These are phyloP conservation scores for Nomada goodeniana DNA, from an alignment of 2,888 invertebrate species.

Conservation along the genomic window DNA sequence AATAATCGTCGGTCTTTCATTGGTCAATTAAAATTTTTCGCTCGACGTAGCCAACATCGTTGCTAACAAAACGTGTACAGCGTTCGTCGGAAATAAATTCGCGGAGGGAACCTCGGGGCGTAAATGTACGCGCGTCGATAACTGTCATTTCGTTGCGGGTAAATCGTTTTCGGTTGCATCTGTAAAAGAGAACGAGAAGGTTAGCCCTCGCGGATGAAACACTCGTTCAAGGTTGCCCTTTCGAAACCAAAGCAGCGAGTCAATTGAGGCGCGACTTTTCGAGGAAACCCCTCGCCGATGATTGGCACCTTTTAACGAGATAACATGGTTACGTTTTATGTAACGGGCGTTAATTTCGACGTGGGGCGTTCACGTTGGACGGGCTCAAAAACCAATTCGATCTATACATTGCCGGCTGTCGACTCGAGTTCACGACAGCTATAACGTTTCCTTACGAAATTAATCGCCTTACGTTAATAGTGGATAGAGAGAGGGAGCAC, in stretches of 20 bases:
- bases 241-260: neutral
- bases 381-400: constrained; percentile 17
- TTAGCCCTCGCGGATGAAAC: neutral
- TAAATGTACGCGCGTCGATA: neutral
- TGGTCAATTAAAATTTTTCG: too few relatives aligned
- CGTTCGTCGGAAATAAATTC: neutral
- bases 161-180: neutral
- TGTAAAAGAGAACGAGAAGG: neutral
- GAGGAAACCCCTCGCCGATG: constrained; percentile 75
- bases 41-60: neutral
- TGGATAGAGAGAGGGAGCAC: neutral
- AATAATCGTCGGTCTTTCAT: neutral
- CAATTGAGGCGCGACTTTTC: constrained; percentile 73
- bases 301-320: constrained; percentile 75
- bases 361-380: constrained; percentile 65
- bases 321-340: constrained; percentile 73
- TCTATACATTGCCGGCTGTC: constrained; percentile 5
- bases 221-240: constrained; percentile 28
- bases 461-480: constrained; percentile 13
- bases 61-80: neutral
- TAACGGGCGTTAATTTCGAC: constrained; percentile 74
- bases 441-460: constrained; percentile 27
- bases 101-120: neutral
- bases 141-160: neutral
- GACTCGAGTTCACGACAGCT: neutral